Evolutionary conservation across 2,797 vertebrate species (phyloP).

Genomic region (Pangasius larnaudii): DNA sequence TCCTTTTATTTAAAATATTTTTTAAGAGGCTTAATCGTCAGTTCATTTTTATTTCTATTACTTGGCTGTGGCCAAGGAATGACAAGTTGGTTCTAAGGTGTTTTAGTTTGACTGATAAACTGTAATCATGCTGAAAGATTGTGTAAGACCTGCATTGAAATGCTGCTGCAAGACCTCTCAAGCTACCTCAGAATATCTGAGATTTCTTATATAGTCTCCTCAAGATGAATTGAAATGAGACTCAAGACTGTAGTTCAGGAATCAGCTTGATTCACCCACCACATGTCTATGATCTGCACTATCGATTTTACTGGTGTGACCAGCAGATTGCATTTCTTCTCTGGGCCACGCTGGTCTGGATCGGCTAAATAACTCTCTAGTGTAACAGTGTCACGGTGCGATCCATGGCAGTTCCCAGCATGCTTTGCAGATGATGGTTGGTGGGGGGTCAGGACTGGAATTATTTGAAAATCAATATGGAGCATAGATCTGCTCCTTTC

Average conservation of each 20-base stretch:
- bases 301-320: constrained; percentile 18
- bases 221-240: neutral
- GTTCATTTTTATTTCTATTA: neutral
- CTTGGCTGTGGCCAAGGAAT: neutral
- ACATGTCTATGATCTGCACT: neutral
- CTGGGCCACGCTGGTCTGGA: constrained; percentile 9
- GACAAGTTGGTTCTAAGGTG: neutral
- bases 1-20: neutral
- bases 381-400: neutral
- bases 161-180: neutral
- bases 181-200: neutral
- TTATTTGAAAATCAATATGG: constrained; percentile 74
- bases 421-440: constrained; percentile 45
- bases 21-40: neutral
- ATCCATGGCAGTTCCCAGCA: constrained; percentile 56
- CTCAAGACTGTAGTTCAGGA: neutral
- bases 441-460: constrained; percentile 52
- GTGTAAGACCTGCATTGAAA: neutral
- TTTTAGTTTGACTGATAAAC: neutral
- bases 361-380: constrained; percentile 19
- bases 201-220: neutral
- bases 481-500: constrained; percentile 65
- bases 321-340: neutral
- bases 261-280: neutral
- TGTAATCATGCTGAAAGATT: neutral